These are phyloP conservation scores for Falco concolor DNA, from an alignment of 2,797 vertebrate species.

Conservation along the genomic window DNA sequence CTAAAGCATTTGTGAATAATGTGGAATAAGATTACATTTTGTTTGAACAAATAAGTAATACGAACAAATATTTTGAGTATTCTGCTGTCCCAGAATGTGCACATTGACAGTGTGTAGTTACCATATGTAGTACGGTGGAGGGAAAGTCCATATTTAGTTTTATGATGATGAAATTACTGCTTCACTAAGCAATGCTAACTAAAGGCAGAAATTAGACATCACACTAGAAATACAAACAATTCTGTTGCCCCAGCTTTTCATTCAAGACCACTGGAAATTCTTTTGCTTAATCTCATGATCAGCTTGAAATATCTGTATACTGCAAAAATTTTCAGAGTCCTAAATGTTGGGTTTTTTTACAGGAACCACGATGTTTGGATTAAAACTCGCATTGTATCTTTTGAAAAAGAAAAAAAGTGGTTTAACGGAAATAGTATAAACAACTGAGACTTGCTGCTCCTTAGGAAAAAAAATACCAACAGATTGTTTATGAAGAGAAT, in stretches of 20 bases:
- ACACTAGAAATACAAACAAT: not conserved
- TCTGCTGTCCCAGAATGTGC: not conserved
- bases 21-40: not conserved
- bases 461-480: not conserved
- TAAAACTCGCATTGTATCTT: not conserved
- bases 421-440: not conserved
- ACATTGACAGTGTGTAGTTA: not conserved
- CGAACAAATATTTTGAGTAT: not conserved
- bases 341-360: not conserved
- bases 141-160: not conserved
- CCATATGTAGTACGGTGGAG: not conserved
- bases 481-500: not conserved
- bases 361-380: not conserved
- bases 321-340: not conserved
- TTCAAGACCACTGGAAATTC: not conserved
- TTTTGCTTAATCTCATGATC: constrained; percentile 5
- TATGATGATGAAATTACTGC: not conserved
- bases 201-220: not conserved
- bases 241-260: not conserved
- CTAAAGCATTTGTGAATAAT: not conserved
- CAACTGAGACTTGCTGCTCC: not conserved
- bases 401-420: not conserved
- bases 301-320: not conserved
- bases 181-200: not conserved
- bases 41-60: not conserved